A percentile compares a stretch with the other conserved stretches of the same genome.
Conservation (phyloP, 2,888 invertebrate genomes). For the Conomelus anceps region DNA sequence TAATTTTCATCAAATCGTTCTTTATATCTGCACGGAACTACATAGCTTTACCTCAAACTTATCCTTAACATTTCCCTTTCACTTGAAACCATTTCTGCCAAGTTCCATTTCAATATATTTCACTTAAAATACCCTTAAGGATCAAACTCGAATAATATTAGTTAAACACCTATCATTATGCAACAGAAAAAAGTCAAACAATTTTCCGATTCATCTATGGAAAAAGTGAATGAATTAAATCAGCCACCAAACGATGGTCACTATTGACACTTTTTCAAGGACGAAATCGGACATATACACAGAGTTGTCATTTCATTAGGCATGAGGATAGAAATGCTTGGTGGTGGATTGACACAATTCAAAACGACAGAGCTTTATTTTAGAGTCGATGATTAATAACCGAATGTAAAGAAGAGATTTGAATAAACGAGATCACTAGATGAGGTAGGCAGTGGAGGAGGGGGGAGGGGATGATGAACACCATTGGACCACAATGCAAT, state of each 20-base stretch:
- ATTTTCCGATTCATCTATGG: neutral
- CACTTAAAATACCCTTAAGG: no score
- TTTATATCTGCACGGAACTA: no score
- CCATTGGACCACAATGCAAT: neutral
- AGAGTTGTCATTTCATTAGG: neutral
- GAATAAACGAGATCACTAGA: neutral
- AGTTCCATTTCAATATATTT: no score
- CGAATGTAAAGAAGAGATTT: neutral
- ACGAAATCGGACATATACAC: neutral
- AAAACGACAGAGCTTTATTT: neutral
- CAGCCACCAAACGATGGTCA: neutral
- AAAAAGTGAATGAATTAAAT: neutral
- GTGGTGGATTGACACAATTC: neutral
- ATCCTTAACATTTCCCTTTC: no score
- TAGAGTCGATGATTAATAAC: neutral
- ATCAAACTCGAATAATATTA: no score
- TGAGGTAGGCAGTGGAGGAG: no score
- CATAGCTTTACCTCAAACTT: no score
- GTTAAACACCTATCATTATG: neutral
- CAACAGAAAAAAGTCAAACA: neutral
- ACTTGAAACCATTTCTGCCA: no score
- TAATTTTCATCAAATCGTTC: no score
- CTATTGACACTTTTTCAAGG: neutral
- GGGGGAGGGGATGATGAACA: neutral
- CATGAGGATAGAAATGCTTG: neutral